Evolutionary conservation across 2,797 vertebrate species (phyloP).

Genomic region (Tarsius wallacei): DNA sequence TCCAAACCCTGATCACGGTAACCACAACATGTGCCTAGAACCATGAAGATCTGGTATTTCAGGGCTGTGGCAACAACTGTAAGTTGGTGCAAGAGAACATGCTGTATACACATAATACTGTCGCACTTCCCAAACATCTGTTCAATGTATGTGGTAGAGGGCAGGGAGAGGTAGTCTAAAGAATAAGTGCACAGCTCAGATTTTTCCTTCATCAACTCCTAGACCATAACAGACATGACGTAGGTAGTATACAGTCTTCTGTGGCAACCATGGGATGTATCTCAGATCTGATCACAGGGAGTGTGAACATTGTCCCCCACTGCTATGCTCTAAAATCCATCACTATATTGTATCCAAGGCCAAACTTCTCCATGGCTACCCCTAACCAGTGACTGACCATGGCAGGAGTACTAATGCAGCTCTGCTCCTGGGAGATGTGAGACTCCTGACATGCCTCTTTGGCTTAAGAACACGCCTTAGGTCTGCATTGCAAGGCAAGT

Average conservation of each 20-base stretch:
- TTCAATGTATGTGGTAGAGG: neutral
- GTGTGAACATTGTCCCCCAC: neutral
- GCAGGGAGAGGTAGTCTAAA: neutral
- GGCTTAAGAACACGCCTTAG: neutral
- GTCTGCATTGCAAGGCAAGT: neutral
- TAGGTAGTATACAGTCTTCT: neutral
- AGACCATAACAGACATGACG: neutral
- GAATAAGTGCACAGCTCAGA: rapidly evolving
- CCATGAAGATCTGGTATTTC: neutral
- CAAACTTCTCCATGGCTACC: neutral
- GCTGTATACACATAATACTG: neutral
- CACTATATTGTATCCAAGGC: neutral
- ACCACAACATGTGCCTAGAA: neutral
- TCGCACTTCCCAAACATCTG: neutral
- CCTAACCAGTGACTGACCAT: neutral
- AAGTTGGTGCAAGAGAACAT: neutral
- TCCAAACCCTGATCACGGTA: neutral
- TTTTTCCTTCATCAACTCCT: neutral
- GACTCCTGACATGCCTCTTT: neutral
- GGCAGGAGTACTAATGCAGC: too few relatives aligned
- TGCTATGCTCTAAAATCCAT: neutral
- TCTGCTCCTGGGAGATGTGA: neutral
- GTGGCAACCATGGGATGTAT: neutral
- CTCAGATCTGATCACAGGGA: neutral
- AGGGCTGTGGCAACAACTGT: rapidly evolving